These are phyloP conservation scores for Caradrina kadenii DNA, from an alignment of 2,888 invertebrate species.

Conservation along the genomic window DNA sequence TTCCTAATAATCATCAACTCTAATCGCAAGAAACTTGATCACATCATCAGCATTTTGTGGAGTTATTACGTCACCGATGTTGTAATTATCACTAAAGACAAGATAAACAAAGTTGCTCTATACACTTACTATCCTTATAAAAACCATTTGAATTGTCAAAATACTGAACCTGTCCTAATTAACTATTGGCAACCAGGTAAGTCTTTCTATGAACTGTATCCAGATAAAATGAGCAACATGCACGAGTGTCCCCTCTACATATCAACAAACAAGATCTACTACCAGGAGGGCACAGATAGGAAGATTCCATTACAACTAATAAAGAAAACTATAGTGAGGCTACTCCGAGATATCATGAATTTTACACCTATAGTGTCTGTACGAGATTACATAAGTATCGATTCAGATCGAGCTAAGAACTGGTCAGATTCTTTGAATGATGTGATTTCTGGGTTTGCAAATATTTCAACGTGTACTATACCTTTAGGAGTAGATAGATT, in stretches of 20 bases:
- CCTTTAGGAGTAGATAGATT: conserved; percentile 76
- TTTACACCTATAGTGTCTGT: conserved; percentile 78
- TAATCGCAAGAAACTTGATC: conserved; percentile 70
- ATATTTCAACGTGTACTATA: conserved; percentile 80
- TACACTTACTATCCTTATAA: conserved; percentile 79
- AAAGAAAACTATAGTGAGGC: conserved; percentile 73
- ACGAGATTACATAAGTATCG: conserved; percentile 79
- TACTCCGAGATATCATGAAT: conserved; percentile 78
- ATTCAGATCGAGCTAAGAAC: conserved; percentile 77
- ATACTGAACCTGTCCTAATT: conserved; percentile 73
- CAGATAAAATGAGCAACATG: conserved; percentile 81
- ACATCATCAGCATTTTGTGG: conserved; percentile 76
- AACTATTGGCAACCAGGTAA: conserved; percentile 67
- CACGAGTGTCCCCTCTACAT: conserved; percentile 80
- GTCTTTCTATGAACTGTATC: conserved; percentile 66
- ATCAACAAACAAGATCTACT: conserved; percentile 79
- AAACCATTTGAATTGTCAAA: conserved; percentile 76
- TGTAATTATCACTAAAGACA: conserved; percentile 69
- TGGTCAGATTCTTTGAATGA: conserved; percentile 82
- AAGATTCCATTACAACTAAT: conserved; percentile 78
- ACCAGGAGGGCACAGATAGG: conserved; percentile 72
- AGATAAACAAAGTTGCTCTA: conserved; percentile 66
- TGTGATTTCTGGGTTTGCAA: conserved; percentile 75
- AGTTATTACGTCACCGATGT: conserved; percentile 75
- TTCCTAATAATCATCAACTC: conserved; percentile 75